phyloP scores from a whole-genome alignment of 1,140 invertebrate genomes.

The Drosophila guanche region DNA sequence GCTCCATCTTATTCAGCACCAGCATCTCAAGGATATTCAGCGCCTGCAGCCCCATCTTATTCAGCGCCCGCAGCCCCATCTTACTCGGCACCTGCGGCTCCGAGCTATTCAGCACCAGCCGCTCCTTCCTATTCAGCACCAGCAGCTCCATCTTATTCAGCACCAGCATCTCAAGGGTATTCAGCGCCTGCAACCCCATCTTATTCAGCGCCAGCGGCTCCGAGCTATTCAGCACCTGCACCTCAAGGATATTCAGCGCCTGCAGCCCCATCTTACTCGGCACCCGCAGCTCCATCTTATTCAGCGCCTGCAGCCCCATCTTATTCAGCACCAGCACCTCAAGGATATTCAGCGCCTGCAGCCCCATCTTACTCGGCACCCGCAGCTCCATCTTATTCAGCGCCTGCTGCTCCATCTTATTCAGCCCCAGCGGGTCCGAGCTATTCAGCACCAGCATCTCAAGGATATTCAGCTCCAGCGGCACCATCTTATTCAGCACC shows the following conservation, averaged over 20 bases:
- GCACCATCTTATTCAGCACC: conserved; percentile 33
- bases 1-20: no score
- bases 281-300: conserved; percentile 5
- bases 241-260: not conserved
- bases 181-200: not conserved
- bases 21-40: no score
- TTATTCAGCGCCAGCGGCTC: conserved; percentile 1
- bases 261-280: conserved; percentile 4
- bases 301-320: conserved; percentile 3
- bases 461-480: conserved; percentile 42
- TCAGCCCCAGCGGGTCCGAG: conserved; percentile 25
- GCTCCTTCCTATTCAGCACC: conserved; percentile 11
- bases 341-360: not conserved
- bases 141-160: conserved; percentile 1
- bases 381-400: not conserved
- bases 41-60: conserved; percentile 16
- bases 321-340: conserved; percentile 1
- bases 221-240: conserved; percentile 1
- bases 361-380: conserved; percentile 4
- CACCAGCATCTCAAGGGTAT: not conserved
- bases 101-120: no score
- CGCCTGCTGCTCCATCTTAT: conserved; percentile 15
- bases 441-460: conserved; percentile 27
- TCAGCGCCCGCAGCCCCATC: conserved; percentile 22
- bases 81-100: conserved; percentile 17